Evolutionary conservation across 1,140 invertebrate species (phyloP).

Genomic region (Calliopsis andreniformis): DNA sequence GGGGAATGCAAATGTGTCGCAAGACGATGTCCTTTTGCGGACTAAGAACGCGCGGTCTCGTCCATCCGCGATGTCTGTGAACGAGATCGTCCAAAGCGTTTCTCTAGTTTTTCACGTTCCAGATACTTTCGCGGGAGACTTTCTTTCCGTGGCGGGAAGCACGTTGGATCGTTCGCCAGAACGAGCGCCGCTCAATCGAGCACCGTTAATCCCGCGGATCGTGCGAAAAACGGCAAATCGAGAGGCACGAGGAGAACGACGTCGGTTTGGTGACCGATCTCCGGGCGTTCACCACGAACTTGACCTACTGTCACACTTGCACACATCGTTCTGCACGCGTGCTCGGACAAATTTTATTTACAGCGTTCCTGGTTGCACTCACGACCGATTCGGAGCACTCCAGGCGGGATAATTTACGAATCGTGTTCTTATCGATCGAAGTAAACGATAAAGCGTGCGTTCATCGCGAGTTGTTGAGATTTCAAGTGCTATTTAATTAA

Average conservation of each 20-base stretch:
- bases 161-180: not conserved
- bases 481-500: no score
- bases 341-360: no score
- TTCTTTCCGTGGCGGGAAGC: constrained; percentile 19
- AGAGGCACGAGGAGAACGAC: not conserved
- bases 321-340: constrained; percentile 1
- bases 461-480: no score
- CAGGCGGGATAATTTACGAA: not conserved
- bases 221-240: not conserved
- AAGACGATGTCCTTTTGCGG: constrained; percentile 31
- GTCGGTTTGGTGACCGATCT: constrained; percentile 25
- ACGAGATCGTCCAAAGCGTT: constrained; percentile 17
- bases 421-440: not conserved
- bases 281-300: constrained; percentile 69
- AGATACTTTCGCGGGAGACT: constrained; percentile 34
- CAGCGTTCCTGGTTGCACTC: no score
- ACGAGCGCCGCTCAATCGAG: not conserved
- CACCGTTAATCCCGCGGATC: constrained; percentile 25
- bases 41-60: not conserved
- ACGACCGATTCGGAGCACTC: no score
- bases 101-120: constrained; percentile 21
- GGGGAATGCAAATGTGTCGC: constrained; percentile 32
- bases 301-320: constrained; percentile 71
- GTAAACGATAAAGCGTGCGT: no score
- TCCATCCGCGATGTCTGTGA: not conserved